Evolutionary conservation across 2,797 vertebrate genomes (phyloP).

Genomic region (Halcyon smyrnensis): DNA sequence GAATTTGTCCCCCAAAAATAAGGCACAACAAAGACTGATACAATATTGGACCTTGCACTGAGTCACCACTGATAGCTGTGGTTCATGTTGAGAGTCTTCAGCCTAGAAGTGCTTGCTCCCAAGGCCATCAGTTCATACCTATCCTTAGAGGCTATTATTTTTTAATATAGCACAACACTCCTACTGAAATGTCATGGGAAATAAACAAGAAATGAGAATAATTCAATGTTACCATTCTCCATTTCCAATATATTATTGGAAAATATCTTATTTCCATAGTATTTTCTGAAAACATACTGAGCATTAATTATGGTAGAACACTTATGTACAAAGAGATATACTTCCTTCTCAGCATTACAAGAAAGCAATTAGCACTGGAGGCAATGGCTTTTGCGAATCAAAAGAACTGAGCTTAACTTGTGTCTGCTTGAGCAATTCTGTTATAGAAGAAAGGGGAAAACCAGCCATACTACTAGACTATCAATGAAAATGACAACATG

Average conservation of each 20-base stretch:
- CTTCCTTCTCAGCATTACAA: constrained; percentile 48
- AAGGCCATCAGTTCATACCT: not conserved
- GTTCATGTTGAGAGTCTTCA: not conserved
- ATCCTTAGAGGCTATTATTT: not conserved
- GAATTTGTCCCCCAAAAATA: accelerated
- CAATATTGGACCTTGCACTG: not conserved
- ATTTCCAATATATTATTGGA: not conserved
- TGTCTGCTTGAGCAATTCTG: constrained; percentile 32
- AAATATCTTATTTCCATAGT: not conserved
- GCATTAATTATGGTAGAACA: constrained; percentile 41
- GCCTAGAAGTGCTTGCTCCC: not conserved
- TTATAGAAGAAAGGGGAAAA: constrained; percentile 16
- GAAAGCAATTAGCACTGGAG: constrained; percentile 61
- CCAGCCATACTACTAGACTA: not conserved
- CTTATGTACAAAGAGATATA: constrained; percentile 22
- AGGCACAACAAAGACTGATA: not conserved
- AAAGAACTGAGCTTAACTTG: constrained; percentile 49
- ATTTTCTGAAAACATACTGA: not conserved
- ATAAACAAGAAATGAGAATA: not conserved
- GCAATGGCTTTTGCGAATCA: constrained; percentile 48
- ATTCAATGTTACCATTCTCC: not conserved
- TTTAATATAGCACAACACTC: not conserved
- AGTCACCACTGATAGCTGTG: not conserved
- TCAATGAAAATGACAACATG: not conserved
- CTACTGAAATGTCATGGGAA: not conserved